Evolutionary conservation across 2,888 invertebrate genomes (phyloP).

Genomic region (Micoletzkya japonica): DNA sequence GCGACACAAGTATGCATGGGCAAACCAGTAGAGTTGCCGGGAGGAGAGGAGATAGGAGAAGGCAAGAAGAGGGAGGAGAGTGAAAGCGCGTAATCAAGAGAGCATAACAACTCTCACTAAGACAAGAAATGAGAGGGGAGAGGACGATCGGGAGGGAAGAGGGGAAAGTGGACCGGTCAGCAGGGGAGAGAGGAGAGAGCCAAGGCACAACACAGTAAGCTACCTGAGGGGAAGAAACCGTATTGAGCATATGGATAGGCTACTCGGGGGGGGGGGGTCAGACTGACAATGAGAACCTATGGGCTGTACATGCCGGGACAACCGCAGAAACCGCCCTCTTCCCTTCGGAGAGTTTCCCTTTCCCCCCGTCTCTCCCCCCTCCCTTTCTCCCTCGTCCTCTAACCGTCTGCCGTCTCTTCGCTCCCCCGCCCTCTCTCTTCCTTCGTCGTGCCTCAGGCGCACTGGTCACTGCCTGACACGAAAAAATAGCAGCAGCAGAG

Average conservation of each 20-base stretch:
- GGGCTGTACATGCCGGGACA: too few relatives aligned
- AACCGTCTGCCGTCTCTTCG: constrained; percentile 1
- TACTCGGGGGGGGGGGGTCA: too few relatives aligned
- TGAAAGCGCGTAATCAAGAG: neutral
- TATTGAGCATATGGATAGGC: too few relatives aligned
- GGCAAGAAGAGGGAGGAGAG: neutral
- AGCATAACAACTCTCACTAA: neutral
- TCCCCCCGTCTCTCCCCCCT: too few relatives aligned
- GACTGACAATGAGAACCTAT: too few relatives aligned
- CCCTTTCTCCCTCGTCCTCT: constrained; percentile 2
- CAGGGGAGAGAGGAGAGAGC: constrained; percentile 15
- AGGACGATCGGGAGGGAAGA: constrained; percentile 2
- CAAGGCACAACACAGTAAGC: too few relatives aligned
- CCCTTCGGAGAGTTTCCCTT: too few relatives aligned
- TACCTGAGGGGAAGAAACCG: too few relatives aligned
- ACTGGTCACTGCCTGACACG: constrained; percentile 26
- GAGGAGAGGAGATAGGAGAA: neutral
- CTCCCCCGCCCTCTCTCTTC: constrained; percentile 7
- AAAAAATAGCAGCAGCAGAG: constrained; percentile 27
- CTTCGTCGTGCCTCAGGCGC: constrained; percentile 14
- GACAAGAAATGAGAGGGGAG: neutral
- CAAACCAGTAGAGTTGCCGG: neutral
- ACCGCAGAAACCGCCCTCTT: too few relatives aligned
- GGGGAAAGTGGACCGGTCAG: constrained; percentile 4
- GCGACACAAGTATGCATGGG: neutral